Evolutionary conservation across 35 echinoderm and acorn worm genomes (phyloP), one percentile per base, ranked within the genome.

Genomic region (Strongylocentrotus purpuratus): DNA sequence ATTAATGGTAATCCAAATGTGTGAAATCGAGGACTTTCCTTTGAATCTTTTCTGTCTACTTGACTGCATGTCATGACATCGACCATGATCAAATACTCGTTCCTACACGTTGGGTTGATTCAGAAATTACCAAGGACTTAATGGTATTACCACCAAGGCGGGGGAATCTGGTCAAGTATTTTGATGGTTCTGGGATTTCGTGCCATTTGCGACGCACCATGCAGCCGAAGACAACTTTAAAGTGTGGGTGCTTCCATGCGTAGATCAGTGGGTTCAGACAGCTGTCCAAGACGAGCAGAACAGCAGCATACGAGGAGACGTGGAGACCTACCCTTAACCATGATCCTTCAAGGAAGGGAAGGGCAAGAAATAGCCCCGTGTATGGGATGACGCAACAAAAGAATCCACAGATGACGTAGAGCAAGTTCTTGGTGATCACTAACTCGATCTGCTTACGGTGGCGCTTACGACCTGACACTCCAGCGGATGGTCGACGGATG

Each of bases 221-320:
- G 33, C n/a, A 92, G 14, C 95, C 50, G 85, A 97, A 95, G 5
- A 97, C 95, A 28, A n/a, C 33, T 61, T 93, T 96, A 60, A 97
- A 97, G 45, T 95, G 61, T 3, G 95, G 97, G 85, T 97, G 97
- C 33, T 94, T 94, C 4, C 33, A 55, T n/a, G 93, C 97, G 45
- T 97, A 97, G 14, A 97, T 92, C 17, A 97, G 22, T 32, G 97
- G 97, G 59, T 97, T 97, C 5, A 97, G 8, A 48, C 92, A 94
- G 28, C 92, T 94, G 88, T 94, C 94, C 14, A 59, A 65, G 17
- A 95, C 18, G 31, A 95, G 7, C 1, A 96, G 15, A 2, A 86
- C 22, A 31, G 85, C 89, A 20, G 45, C 52, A 31, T 97, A 96
- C n/a, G 78, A 71, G 2, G 70, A 52, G 18, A 45, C 46, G 31